phyloP scores from a whole-genome alignment of 2,797 vertebrate species.

The Enteromius mattozi region DNA sequence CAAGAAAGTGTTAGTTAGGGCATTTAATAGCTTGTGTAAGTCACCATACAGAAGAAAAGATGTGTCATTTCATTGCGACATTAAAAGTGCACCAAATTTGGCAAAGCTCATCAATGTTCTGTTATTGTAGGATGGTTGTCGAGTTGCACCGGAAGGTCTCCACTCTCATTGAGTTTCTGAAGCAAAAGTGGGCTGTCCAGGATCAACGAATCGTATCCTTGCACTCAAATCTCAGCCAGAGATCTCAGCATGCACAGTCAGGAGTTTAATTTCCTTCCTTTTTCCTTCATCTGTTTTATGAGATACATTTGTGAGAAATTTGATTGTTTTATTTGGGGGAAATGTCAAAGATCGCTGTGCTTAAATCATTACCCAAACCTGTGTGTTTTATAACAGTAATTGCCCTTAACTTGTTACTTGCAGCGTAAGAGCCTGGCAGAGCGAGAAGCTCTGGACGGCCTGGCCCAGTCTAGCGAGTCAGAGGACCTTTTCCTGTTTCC shows the following conservation, averaged over 20 bases:
- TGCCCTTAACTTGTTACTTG: conserved; percentile 67
- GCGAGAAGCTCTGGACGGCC: conserved; percentile 81
- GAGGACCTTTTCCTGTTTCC: conserved; percentile 92
- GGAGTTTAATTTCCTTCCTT: not conserved
- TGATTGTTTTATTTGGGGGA: not conserved
- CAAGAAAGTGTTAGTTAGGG: no score
- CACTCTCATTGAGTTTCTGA: conserved; percentile 96
- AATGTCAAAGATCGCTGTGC: not conserved
- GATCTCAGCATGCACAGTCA: not conserved
- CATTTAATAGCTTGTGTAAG: no score
- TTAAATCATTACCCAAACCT: not conserved
- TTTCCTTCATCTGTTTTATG: not conserved
- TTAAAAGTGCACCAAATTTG: not conserved
- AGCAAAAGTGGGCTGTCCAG: conserved; percentile 96
- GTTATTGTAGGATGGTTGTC: conserved; percentile 89
- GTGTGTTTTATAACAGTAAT: not conserved
- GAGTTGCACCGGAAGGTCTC: conserved; percentile 97
- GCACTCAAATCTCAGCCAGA: conserved; percentile 21
- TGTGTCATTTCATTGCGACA: not conserved
- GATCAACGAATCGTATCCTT: conserved; percentile 97
- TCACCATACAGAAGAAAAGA: not conserved
- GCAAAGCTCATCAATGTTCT: not conserved
- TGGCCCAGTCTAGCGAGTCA: conserved; percentile 67
- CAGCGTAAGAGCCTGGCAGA: conserved; percentile 95
- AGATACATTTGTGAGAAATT: conserved; percentile 1